Percentiles rank a stretch among this genome's conserved stretches.
phyloP scores from a whole-genome alignment of 2,888 invertebrate genomes.

The Crepidodera aurea region DNA sequence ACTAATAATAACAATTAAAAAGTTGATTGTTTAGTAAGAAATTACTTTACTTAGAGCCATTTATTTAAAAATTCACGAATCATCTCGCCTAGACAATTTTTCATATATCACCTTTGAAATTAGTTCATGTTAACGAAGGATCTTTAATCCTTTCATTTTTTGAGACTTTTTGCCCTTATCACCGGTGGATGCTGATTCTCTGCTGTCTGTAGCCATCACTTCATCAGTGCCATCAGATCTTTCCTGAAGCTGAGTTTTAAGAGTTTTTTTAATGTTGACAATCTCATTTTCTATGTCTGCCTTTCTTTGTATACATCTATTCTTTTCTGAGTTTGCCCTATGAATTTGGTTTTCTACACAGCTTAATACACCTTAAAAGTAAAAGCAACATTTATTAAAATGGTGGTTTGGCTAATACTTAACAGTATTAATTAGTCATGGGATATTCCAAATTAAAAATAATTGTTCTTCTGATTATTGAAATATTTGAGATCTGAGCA shows the following conservation, averaged over 20 bases:
- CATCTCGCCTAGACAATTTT: neutral
- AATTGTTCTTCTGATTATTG: too few relatives aligned
- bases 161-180: conserved; percentile 62
- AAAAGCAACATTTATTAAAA: neutral
- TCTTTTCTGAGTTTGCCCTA: conserved; percentile 86
- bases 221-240: conserved; percentile 82
- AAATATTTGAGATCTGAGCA: too few relatives aligned
- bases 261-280: conserved; percentile 84
- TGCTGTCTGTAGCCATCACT: conserved; percentile 78
- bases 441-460: too few relatives aligned
- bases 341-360: conserved; percentile 91
- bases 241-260: conserved; percentile 77
- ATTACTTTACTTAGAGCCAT: too few relatives aligned
- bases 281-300: conserved; percentile 89
- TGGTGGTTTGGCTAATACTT: neutral
- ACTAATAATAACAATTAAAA: too few relatives aligned
- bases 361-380: conserved; percentile 69
- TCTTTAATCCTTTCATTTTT: conserved; percentile 46
- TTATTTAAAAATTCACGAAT: neutral
- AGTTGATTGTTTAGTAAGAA: too few relatives aligned
- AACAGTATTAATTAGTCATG: neutral
- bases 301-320: conserved; percentile 79
- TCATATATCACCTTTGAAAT: conserved; percentile 4
- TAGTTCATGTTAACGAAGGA: conserved; percentile 37
- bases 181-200: conserved; percentile 67